Base-by-base conservation (phyloP, 2,888 invertebrate species). In the Bembecia ichneumoniformis region DNA sequence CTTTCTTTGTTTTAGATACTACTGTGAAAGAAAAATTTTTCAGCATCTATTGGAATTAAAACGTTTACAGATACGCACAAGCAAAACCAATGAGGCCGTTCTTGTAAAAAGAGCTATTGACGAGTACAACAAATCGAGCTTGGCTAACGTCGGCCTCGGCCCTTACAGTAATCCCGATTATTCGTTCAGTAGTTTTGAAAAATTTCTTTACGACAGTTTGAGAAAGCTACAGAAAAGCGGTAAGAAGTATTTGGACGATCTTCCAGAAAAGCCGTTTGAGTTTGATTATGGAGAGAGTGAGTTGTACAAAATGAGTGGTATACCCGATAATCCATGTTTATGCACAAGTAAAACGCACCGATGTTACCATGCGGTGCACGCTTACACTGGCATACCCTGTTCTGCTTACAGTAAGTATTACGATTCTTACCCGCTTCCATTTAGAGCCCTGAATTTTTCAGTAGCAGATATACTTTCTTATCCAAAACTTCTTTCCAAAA, bases 31-130 rank as follows among this genome's bases (percentile, higher is more conserved):
- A 52, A 94, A 96, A 70, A 94, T 97, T 63, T 97, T 98, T 76
- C 96, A 97, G 70, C 96, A 97, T 74, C 88, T 98, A 51, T 88
- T 97, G 66, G 97, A 98, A 71, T 80, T 98, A 49, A 98, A 98
- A 77, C 90, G 96, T 48, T 89, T 96, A 58, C 97, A 98, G 81
- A 97, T 97, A 63, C 91, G 97, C 63, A 94, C 96, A 35, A 96
- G 95, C 47, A 93, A 94, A 77, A 90, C 94, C 43, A 96, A 96
- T 66, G 97, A 97, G 79, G 91, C 94, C 28, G 91, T 96, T 48
- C 80, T 96, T 11, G 95, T 96, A 1, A 97, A 96, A 75, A 89
- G 96, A 62, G 92, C 96, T 52, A 94, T 96, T 43, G 95, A 96
- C 58, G 92, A 92, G 58, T 95, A 95, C 66, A 92, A 93, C 68